Conservation (phyloP, 1,140 invertebrate genomes). For the Nasonia longicornis region DNA sequence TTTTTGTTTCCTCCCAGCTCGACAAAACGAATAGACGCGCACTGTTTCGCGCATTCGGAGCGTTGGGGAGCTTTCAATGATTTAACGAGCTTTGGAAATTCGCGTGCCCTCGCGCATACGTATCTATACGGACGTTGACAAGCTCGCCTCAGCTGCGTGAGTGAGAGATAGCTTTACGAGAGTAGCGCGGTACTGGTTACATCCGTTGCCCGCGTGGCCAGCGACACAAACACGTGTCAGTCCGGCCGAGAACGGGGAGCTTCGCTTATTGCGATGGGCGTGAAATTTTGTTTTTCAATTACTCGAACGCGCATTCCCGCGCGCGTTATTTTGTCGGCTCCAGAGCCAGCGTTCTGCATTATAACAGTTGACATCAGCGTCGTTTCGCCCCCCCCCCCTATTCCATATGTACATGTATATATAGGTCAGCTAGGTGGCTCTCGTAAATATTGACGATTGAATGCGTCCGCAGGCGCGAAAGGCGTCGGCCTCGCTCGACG, state of each 20-base stretch:
- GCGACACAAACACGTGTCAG: neutral
- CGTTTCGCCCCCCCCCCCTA: neutral
- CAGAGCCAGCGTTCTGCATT: neutral
- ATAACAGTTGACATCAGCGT: constrained; percentile 7
- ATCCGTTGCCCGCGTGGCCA: neutral
- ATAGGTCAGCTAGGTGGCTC: neutral
- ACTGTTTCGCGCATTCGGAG: constrained; percentile 4
- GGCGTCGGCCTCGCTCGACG: neutral
- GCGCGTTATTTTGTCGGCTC: constrained; percentile 34
- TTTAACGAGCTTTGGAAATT: constrained; percentile 41
- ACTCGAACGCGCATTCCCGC: neutral
- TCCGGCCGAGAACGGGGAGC: neutral
- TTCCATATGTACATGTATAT: neutral
- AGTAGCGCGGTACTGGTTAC: neutral
- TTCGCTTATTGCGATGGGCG: neutral
- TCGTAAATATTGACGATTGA: constrained; percentile 36
- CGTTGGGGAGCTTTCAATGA: constrained; percentile 21
- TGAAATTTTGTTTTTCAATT: constrained; percentile 11
- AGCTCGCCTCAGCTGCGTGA: neutral
- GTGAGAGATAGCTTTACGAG: constrained; percentile 21
- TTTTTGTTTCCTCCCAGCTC: neutral
- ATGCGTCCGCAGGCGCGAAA: neutral
- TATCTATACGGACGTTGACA: neutral
- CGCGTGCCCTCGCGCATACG: neutral
- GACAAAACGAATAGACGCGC: neutral